Base-by-base conservation (phyloP, 2,113 vertebrate species). In the Scomber japonicus region DNA sequence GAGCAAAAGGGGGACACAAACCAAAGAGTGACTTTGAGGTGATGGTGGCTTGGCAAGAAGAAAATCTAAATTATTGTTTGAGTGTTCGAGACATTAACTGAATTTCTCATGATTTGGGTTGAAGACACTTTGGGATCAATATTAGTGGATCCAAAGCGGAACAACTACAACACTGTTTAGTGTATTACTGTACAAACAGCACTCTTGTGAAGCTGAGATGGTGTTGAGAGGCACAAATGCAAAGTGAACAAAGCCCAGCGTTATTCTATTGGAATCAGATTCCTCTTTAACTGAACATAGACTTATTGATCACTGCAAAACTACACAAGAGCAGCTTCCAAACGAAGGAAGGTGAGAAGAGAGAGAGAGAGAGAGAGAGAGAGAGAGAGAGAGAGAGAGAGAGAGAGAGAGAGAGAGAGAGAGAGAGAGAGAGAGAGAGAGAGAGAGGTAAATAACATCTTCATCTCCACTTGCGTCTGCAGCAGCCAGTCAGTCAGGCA, bases 1-100 rank as follows among this genome's bases (percentile, higher is more conserved):
- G 77, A 92, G 81, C 86, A 94, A 81, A 80, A 89, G 92, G 93
- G 95, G 94, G 89, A 91, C 87, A 82, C 80, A 63, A 81, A 72
- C 84, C 74, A 73, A 71, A 71, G 80, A 84, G 78, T 74, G 70
- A 86, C 84, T 86, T 84, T 71, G 68, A 89, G 75, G 82, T 85
- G 81, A 88, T 45, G 13, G 62, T 56, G 21, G 24, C n/a, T 63
- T 48, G 53, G 48, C 19, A n/a, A 69, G 7, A 48, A 19, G 40
- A 45, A 60, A 56, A 63, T 27, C 3, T 12, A 71, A 70, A 74
- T 48, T 15, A 45, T 50, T 49, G 45, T 73, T 61, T 56, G 1
- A 64, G 17, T 24, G 24, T 64, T 54, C 10, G 12, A 19, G 21
- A 14, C 48, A 19, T 51, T 62, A 65, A 62, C 13, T 44, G 61